Percentiles rank a stretch among this genome's conserved stretches.
These are phyloP conservation scores for Prosopocoilus inquinatus DNA, from an alignment of 2,888 invertebrate genomes.

Conservation along the genomic window DNA sequence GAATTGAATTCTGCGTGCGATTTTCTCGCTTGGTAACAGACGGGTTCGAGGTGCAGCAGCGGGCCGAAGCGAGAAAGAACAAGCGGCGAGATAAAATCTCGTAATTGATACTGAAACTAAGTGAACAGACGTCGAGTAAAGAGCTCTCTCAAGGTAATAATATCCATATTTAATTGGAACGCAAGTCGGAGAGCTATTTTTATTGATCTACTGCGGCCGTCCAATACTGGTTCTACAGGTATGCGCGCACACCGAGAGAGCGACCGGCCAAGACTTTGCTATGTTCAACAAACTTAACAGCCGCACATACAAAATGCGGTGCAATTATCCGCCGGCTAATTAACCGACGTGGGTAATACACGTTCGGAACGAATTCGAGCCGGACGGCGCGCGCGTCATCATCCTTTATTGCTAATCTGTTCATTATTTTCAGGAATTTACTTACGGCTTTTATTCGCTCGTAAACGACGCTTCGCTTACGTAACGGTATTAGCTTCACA, in stretches of 20 bases:
- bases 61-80: background rate
- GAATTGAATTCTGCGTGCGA: no score
- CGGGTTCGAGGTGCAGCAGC: background rate
- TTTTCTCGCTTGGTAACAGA: no score
- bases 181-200: constrained; percentile 16
- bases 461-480: no score
- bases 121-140: background rate
- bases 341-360: background rate
- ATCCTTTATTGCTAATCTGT: no score
- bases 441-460: no score
- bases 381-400: no score
- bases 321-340: constrained; percentile 1
- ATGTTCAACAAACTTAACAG: no score
- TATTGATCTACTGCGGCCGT: constrained; percentile 15
- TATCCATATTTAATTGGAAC: constrained; percentile 22
- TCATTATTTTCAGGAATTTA: no score
- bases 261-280: no score
- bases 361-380: no score
- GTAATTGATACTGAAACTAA: background rate
- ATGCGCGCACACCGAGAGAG: background rate
- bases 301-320: background rate
- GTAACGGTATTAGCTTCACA: no score
- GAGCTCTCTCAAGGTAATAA: constrained; percentile 2
- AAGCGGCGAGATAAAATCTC: background rate
- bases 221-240: constrained; percentile 3